A percentile compares a stretch with the other conserved stretches of the same genome.
phyloP scores from a whole-genome alignment of 1,140 invertebrate species.

The Mesaphorura yosii region DNA sequence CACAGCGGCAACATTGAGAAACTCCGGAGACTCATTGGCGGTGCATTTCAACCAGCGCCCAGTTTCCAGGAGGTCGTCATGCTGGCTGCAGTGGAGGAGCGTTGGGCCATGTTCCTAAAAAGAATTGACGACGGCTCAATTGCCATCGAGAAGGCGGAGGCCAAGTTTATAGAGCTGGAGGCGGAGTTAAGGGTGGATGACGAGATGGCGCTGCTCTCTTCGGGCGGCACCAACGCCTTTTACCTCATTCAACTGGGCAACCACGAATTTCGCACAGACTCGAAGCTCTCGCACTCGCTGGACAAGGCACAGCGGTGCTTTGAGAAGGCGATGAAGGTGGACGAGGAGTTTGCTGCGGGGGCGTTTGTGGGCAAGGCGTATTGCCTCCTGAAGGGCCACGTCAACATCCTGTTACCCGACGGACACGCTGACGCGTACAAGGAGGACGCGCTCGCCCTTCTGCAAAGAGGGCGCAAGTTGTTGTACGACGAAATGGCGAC shows the following conservation, averaged over 20 bases:
- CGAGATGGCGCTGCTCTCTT: no score
- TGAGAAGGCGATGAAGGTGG: background rate
- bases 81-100: slow-evolving; percentile 8
- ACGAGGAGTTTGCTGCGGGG: slow-evolving; percentile 4
- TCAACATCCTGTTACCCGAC: background rate
- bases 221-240: no score
- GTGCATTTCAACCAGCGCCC: background rate
- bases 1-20: background rate
- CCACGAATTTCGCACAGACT: background rate
- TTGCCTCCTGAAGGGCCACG: background rate
- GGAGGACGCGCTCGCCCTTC: background rate
- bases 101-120: slow-evolving; percentile 14
- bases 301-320: slow-evolving; percentile 4
- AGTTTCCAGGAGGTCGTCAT: background rate
- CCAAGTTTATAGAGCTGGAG: slow-evolving; percentile 1
- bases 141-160: background rate
- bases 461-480: background rate
- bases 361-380: background rate
- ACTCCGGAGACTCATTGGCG: background rate
- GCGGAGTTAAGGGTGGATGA: no score
- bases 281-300: background rate
- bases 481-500: background rate
- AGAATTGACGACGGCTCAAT: slow-evolving; percentile 4
- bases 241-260: slow-evolving; percentile 6
- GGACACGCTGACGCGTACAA: background rate